Evolutionary conservation across 2,113 vertebrate species (phyloP), one percentile per base, ranked within the genome.

Genomic region (Psittacara wagleri): DNA sequence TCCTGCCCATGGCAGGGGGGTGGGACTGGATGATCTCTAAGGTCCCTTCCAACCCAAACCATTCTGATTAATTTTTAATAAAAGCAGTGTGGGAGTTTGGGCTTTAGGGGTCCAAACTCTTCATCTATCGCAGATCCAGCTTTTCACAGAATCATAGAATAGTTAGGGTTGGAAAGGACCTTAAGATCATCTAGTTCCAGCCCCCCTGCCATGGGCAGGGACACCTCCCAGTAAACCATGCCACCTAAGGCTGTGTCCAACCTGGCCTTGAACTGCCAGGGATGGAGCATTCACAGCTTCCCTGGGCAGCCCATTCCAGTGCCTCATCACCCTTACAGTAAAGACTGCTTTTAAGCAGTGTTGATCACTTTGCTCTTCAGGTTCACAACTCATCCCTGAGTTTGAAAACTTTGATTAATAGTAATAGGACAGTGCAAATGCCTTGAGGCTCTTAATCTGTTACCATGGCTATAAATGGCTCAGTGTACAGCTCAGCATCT

Each of bases 81-180:
- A 82, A 76, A 82, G 86, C 57, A 91, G 10, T 87, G 67, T 57
- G 9, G 4, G n/a, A 6, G 9, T 76, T 94, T 95, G 85, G 29
- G 63, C 93, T 92, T 84, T 93, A 96, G 94, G 88, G 94, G 89
- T 94, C 23, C 23, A 25, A 49, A 25, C 23, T 49, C 95, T 90
- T 90, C 72, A 66, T 48, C 39, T n/a, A 2, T 77, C 72, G 24
- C 51, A 68, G 35, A 68, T 90, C 16, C 59, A 37, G 35, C 18
- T 88, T 72, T 27, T 23, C 46, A 48, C 22, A 48, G 48, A 13
- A 24, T 49, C 22, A 22, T 24, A 49, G 22, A 49, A 49, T 49
- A 49, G 48, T 49, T 24, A 49, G 48, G 48, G 22, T 49, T 24
- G 22, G 48, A 24, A 49, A 49, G 22, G 22, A 49, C 48, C 22